These are phyloP conservation scores for Aix galericulata DNA, from an alignment of 2,113 vertebrate species.

Conservation along the genomic window DNA sequence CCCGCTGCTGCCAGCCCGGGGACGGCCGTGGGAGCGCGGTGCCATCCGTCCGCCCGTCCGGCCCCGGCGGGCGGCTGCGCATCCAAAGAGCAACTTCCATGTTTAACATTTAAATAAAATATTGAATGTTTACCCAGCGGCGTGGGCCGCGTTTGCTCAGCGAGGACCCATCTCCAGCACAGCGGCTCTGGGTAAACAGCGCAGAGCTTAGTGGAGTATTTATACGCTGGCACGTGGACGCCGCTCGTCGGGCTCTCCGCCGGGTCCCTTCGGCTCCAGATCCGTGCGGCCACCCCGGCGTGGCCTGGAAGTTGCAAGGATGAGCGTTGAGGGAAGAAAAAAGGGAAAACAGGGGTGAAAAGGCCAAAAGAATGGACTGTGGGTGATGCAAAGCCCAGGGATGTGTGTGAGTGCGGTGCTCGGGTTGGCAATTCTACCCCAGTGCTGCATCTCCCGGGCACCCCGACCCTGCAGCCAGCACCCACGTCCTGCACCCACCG, in stretches of 20 bases:
- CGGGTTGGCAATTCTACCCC: background rate
- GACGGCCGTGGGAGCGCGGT: background rate
- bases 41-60: background rate
- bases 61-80: rapidly evolving
- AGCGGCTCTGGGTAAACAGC: background rate
- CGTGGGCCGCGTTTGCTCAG: background rate
- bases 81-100: background rate
- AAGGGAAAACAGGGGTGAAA: background rate
- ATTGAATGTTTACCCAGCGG: background rate
- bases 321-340: rapidly evolving
- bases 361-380: rapidly evolving
- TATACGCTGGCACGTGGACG: background rate
- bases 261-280: background rate
- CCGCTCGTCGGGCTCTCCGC: background rate
- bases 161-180: background rate
- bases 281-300: rapidly evolving
- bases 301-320: background rate
- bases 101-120: slow-evolving; percentile 12
- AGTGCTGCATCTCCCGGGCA: background rate
- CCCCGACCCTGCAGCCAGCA: background rate
- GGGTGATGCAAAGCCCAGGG: background rate
- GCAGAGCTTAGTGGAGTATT: background rate
- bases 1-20: background rate
- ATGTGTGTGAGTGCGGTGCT: rapidly evolving
- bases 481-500: no score